These are phyloP conservation scores for Orchesellides sinensis DNA, from an alignment of 2,888 invertebrate genomes.

Conservation along the genomic window DNA sequence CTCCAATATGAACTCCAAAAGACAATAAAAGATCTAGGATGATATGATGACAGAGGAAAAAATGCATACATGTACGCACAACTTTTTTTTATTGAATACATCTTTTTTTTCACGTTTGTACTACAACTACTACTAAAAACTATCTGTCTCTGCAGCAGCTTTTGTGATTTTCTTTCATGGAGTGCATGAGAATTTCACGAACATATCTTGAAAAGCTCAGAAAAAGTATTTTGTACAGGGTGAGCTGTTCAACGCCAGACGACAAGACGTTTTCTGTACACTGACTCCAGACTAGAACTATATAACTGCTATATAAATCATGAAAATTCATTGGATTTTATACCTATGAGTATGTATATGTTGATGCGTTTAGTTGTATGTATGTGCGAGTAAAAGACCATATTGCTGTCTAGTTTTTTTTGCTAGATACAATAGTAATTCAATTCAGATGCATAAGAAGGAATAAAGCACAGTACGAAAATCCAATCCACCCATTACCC, in stretches of 20 bases:
- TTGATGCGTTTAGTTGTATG: too few relatives aligned
- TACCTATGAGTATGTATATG: too few relatives aligned
- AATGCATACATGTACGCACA: not conserved
- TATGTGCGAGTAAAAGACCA: conserved; percentile 32
- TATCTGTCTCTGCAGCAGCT: not conserved
- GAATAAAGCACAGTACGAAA: conserved; percentile 6
- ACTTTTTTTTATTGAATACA: not conserved
- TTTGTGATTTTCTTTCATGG: not conserved
- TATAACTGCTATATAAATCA: too few relatives aligned
- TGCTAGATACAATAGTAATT: not conserved
- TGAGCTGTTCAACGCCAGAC: too few relatives aligned
- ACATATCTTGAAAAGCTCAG: too few relatives aligned
- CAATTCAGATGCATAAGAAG: not conserved
- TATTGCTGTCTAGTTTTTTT: conserved; percentile 24
- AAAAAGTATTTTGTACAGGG: too few relatives aligned
- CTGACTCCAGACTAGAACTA: too few relatives aligned
- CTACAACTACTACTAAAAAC: too few relatives aligned
- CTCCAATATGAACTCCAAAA: too few relatives aligned
- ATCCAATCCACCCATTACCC: not conserved
- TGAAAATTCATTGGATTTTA: too few relatives aligned
- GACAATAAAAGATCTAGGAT: too few relatives aligned
- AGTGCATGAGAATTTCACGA: not conserved
- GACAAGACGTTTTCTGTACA: too few relatives aligned
- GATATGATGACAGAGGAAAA: not conserved
- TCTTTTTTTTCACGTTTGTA: not conserved